Evolutionary conservation across 37 sponge, comb jelly and placozoan species (phyloP).

Genomic region (Petrosia ficiformis): DNA sequence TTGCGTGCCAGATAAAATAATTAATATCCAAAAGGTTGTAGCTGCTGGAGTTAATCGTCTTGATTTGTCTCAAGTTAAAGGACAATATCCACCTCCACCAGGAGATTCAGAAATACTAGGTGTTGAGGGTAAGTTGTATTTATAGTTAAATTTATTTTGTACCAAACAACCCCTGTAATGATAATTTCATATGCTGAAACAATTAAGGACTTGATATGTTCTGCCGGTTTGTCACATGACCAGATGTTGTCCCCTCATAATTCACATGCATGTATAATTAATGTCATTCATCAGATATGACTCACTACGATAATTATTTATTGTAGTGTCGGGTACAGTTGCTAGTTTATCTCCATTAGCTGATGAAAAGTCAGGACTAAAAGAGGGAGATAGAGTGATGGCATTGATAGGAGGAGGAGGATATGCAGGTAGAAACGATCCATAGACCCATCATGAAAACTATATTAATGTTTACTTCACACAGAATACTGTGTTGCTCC

Average conservation of each 20-base stretch:
- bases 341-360: slow-evolving; percentile 33
- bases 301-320: too few relatives aligned
- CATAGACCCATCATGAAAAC: not conserved
- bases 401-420: slow-evolving; percentile 90
- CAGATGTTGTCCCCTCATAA: too few relatives aligned
- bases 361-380: slow-evolving; percentile 30
- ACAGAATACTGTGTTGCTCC: slow-evolving; percentile 75
- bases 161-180: not conserved
- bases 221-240: too few relatives aligned
- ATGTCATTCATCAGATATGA: not conserved
- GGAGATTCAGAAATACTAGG: slow-evolving; percentile 88
- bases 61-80: slow-evolving; percentile 76
- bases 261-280: not conserved
- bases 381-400: slow-evolving; percentile 80
- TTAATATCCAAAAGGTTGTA: too few relatives aligned
- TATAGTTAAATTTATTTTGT: not conserved
- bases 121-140: slow-evolving; percentile 69
- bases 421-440: slow-evolving; percentile 72
- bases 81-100: slow-evolving; percentile 73
- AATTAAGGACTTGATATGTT: too few relatives aligned
- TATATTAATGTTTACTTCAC: not conserved
- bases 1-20: too few relatives aligned
- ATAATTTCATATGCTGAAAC: too few relatives aligned
- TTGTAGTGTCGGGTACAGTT: slow-evolving; percentile 74
- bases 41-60: slow-evolving; percentile 84